These are phyloP conservation scores for Metaphire vulgaris DNA, from an alignment of 1,140 invertebrate species.

Conservation along the genomic window DNA sequence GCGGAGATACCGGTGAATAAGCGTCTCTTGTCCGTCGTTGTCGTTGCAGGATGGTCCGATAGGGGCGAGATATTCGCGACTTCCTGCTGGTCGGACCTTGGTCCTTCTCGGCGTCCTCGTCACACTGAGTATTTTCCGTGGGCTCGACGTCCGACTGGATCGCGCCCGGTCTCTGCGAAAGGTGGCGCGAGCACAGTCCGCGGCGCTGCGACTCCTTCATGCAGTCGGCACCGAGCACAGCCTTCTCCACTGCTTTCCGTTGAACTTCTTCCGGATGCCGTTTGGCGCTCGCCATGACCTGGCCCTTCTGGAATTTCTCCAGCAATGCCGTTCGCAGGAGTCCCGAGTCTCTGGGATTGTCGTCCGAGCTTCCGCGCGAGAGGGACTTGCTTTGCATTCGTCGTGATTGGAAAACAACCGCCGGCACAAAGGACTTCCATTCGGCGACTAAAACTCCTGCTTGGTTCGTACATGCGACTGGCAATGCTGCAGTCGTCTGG, in stretches of 20 bases:
- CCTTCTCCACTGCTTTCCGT: constrained; percentile 97
- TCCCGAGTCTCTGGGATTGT: background rate
- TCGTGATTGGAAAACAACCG: background rate
- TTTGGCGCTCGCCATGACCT: constrained; percentile 92
- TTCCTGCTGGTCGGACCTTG: too few species aligned
- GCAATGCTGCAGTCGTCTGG: background rate
- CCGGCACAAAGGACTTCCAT: background rate
- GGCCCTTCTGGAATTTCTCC: constrained; percentile 97
- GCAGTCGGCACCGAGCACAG: constrained; percentile 88
- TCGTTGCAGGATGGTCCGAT: too few species aligned
- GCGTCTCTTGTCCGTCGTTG: too few species aligned
- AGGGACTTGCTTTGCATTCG: background rate
- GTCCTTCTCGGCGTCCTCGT: too few species aligned
- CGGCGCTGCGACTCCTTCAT: constrained; percentile 95
- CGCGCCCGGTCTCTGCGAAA: constrained; percentile 81
- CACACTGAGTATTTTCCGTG: constrained; percentile 65
- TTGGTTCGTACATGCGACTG: background rate
- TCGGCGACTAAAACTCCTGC: background rate
- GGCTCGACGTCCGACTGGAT: too few species aligned
- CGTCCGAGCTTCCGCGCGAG: background rate
- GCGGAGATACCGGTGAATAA: too few species aligned
- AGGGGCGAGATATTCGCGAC: too few species aligned
- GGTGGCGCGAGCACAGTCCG: constrained; percentile 90
- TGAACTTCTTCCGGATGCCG: constrained; percentile 96
- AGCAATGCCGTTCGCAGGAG: background rate